Conservation (phyloP, 2,888 invertebrate species). For the Linnaemya vulpina region DNA sequence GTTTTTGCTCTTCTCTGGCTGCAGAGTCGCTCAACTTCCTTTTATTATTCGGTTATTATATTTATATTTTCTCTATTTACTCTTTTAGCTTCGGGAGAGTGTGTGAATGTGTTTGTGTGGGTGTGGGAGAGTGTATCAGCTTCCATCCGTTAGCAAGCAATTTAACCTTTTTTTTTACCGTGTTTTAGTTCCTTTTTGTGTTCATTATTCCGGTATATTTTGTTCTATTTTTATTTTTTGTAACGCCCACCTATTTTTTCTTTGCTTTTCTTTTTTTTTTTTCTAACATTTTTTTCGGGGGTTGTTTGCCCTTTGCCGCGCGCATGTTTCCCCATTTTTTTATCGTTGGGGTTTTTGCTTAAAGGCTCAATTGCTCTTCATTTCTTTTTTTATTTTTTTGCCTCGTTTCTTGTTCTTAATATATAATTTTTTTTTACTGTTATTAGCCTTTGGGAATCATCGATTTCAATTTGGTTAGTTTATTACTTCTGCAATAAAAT, state of each 20-base stretch:
- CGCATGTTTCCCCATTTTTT: conserved; percentile 68
- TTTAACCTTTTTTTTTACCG: conserved; percentile 63
- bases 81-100: not conserved
- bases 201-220: conserved; percentile 18
- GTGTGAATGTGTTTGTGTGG: not conserved
- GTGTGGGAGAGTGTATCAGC: not conserved
- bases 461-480: conserved; percentile 72
- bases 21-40: conserved; percentile 47
- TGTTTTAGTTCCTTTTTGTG: conserved; percentile 35
- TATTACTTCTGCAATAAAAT: conserved; percentile 69
- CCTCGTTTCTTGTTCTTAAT: conserved; percentile 11
- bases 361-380: conserved; percentile 62
- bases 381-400: conserved; percentile 29
- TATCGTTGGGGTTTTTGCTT: conserved; percentile 54
- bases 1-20: conserved; percentile 6
- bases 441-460: conserved; percentile 70
- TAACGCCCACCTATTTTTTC: conserved; percentile 79
- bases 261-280: too few relatives aligned
- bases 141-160: conserved; percentile 44
- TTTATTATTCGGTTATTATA: conserved; percentile 54
- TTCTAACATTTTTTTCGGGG: conserved; percentile 49
- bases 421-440: conserved; percentile 28
- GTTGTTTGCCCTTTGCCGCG: conserved; percentile 70
- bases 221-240: conserved; percentile 60
- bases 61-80: conserved; percentile 57